These are phyloP conservation scores for Lagopus leucura DNA, from an alignment of 2,113 vertebrate species.

Conservation along the genomic window DNA sequence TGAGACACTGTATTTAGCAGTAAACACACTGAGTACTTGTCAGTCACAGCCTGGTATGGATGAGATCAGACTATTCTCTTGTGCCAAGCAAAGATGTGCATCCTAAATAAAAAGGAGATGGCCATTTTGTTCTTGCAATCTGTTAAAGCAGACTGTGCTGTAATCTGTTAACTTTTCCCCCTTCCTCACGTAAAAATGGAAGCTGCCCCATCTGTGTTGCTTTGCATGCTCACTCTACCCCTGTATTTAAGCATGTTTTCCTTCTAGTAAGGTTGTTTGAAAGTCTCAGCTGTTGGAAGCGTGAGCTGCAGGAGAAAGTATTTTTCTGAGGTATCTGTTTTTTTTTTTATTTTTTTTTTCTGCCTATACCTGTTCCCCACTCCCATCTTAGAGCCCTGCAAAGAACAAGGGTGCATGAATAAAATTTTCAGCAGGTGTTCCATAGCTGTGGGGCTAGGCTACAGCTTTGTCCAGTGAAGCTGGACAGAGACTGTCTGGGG, in stretches of 20 bases:
- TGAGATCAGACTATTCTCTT: conserved; percentile 57
- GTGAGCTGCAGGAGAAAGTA: not conserved
- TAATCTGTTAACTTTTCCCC: conserved; percentile 44
- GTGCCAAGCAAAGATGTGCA: conserved; percentile 56
- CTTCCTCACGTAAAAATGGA: conserved; percentile 8
- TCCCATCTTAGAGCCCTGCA: not conserved
- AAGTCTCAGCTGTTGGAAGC: not conserved
- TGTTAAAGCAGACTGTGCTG: conserved; percentile 60
- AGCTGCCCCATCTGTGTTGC: conserved; percentile 37
- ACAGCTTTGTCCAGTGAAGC: not conserved
- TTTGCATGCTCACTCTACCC: not conserved
- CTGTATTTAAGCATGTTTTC: not conserved
- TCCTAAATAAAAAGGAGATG: conserved; percentile 48
- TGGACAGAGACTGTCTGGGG: not conserved
- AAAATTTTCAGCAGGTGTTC: not conserved
- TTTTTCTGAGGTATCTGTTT: not conserved
- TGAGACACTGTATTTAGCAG: conserved; percentile 48
- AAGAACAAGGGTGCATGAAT: not conserved
- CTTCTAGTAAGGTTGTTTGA: not conserved
- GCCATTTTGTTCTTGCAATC: conserved; percentile 67
- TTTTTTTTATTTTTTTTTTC: not conserved
- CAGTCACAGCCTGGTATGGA: conserved; percentile 67
- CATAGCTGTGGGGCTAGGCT: not conserved
- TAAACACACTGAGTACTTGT: conserved; percentile 55
- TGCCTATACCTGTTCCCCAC: not conserved